Evolutionary conservation across 2,888 invertebrate genomes (phyloP), one percentile per base, ranked within the genome.

Genomic region (Eristalis intricaria): DNA sequence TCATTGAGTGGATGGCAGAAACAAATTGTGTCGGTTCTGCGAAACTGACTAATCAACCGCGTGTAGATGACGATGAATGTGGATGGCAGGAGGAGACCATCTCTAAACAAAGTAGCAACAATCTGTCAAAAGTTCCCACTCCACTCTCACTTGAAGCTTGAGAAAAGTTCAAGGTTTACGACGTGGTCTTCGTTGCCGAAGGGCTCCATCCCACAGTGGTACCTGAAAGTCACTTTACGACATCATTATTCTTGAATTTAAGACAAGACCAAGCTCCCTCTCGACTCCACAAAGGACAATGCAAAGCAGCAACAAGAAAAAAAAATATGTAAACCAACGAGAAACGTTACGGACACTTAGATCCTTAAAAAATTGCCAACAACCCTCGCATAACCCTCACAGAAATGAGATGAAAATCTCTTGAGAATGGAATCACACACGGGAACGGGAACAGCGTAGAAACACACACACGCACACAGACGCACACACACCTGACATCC

Each of bases 331-430:
- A 56, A 78, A 19, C 32, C 56, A 70, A 78, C 63, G 35, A 58
- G 65, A n/a, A 10, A 29, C 66, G 79, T 73, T 79, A 60, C 23
- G 32, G 43, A 73, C 32, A 79, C 71, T 79, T 79, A 79, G 50
- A 19, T 43, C 71, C 78, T 71, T 79, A 61, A 70, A 78, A 76
- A 70, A 77, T 56, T 23, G 15, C 43, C 38, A 73, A 65, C 71
- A 73, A 68, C 56, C 60, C 71, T 61, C 61, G 22, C 68, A 40
- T 29, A 74, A 70, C 38, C 74, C 75, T 81, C 81, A 40, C 38
- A 61, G 26, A 71, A 83, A 68, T 61, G 71, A 68, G 68, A 77
- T 77, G 68, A 83, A 80, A 83, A 77, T 63, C 73, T 73, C 73
- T 73, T 68, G 77, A 77, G 63, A 69, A 63, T 71, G 50, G 26